A percentile compares a stretch with the other conserved stretches of the same genome.
Evolutionary conservation across 2,888 invertebrate species (phyloP).

Genomic region (Chaitophorus viminalis): DNA sequence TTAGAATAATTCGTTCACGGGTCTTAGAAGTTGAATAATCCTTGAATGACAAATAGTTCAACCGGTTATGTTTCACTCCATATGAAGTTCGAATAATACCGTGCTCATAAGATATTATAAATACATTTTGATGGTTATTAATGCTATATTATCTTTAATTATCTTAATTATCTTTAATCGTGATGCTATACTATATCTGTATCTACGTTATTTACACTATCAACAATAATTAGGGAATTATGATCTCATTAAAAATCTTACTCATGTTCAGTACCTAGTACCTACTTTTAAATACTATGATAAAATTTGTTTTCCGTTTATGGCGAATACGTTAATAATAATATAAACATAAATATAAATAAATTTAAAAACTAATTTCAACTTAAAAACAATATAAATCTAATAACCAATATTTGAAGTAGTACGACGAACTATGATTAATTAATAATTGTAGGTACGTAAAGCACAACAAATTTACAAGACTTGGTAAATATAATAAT

Average conservation of each 20-base stretch:
- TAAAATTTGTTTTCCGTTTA: not conserved
- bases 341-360: not conserved
- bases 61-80: slow-evolving; percentile 56
- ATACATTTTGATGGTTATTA: slow-evolving; percentile 35
- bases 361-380: slow-evolving; percentile 9
- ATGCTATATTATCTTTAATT: no score
- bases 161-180: no score
- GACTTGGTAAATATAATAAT: not conserved
- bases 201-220: not conserved
- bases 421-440: not conserved
- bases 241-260: not conserved
- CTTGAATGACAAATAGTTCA: slow-evolving; percentile 42
- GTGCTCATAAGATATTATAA: not conserved
- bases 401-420: not conserved
- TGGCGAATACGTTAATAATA: not conserved
- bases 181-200: no score
- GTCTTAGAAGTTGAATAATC: slow-evolving; percentile 57
- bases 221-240: not conserved
- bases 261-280: not conserved
- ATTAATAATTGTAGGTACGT: not conserved
- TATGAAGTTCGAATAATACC: slow-evolving; percentile 35
- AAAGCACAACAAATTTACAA: not conserved
- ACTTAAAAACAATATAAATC: not conserved
- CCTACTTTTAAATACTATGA: not conserved
- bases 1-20: slow-evolving; percentile 22